Base-by-base conservation (phyloP, 2,888 invertebrate genomes). In the Nomada goodeniana region DNA sequence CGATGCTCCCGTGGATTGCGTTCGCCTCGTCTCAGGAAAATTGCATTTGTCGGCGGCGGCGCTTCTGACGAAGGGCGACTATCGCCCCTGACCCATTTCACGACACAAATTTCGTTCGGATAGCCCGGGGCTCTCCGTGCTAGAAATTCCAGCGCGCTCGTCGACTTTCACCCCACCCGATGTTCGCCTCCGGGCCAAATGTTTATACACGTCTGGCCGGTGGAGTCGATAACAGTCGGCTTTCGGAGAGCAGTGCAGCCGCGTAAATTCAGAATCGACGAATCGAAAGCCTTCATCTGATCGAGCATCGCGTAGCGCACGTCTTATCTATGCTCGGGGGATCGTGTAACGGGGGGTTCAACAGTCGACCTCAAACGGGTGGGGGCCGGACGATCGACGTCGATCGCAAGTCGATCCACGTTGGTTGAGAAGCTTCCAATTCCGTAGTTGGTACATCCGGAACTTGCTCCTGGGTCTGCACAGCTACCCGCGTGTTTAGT, bases 61-160 rank as follows among this genome's bases (percentile, higher is more conserved):
- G 63, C 72, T 81, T 81, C 47, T 67, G 44, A 42, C 73, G 64
- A 76, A 42, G 79, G 80, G 47, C 50, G 65, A 69, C 60, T 63
- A 59, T 69, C 81, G 68, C 80, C 89, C 86, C 90, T 92, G 92
- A 92, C 91, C 91, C 88, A 90, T 91, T 92, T 90, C 83, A 82
- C 83, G 84, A 87, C 88, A 87, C 86, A 91, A 90, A 91, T 91
- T 91, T 90, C 86, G 85, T 88, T 86, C 86, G 85, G 84, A 84
- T 88, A 80, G 89, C 89, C 90, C 65, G 75, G 44, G 85, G 90
- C 80, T 82, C 80, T 85, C 85, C 74, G 70, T 74, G 78, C 86
- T 88, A 89, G 91, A 90, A 92, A 92, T 92, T 92, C 90, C 87
- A 82, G 73, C 75, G 80, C 80, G 61, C 77, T 67, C 74, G 61